Percentiles rank a stretch among this genome's conserved stretches.
Conservation (phyloP, 2,797 vertebrate genomes). For the Melopsittacus undulatus region DNA sequence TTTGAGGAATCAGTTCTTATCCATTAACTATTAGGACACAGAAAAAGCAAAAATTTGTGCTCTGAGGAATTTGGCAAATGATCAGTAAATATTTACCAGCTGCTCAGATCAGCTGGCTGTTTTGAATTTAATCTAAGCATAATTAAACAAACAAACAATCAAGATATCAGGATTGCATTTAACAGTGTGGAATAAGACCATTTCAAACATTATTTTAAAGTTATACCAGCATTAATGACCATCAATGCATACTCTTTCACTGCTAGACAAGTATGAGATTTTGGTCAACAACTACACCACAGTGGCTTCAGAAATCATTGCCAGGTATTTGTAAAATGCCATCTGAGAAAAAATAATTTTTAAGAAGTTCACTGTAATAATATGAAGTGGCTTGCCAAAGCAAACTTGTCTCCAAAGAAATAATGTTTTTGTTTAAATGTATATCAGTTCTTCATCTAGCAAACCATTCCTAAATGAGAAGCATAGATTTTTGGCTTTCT, state of each 20-base stretch:
- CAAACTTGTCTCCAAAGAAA: neutral
- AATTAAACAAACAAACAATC: slow-evolving; percentile 60
- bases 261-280: slow-evolving; percentile 13
- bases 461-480: slow-evolving; percentile 22
- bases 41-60: slow-evolving; percentile 29
- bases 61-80: slow-evolving; percentile 53
- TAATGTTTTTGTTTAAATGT: neutral
- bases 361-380: neutral
- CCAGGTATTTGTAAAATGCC: slow-evolving; percentile 13
- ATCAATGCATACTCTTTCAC: neutral
- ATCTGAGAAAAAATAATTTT: slow-evolving; percentile 17
- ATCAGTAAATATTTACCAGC: slow-evolving; percentile 67
- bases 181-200: slow-evolving; percentile 29
- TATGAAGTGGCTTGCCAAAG: slow-evolving; percentile 10
- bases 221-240: neutral
- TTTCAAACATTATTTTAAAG: slow-evolving; percentile 9
- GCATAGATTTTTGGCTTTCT: neutral
- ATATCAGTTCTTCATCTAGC: neutral
- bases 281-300: slow-evolving; percentile 8
- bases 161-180: slow-evolving; percentile 15
- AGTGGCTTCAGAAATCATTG: slow-evolving; percentile 25
- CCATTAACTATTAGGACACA: neutral
- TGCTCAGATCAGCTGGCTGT: slow-evolving; percentile 56
- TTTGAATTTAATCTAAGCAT: slow-evolving; percentile 59
- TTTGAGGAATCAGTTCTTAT: slow-evolving; percentile 3